Base-by-base conservation (phyloP, 2,797 vertebrate genomes). In the Myoxocephalus aenaeus region DNA sequence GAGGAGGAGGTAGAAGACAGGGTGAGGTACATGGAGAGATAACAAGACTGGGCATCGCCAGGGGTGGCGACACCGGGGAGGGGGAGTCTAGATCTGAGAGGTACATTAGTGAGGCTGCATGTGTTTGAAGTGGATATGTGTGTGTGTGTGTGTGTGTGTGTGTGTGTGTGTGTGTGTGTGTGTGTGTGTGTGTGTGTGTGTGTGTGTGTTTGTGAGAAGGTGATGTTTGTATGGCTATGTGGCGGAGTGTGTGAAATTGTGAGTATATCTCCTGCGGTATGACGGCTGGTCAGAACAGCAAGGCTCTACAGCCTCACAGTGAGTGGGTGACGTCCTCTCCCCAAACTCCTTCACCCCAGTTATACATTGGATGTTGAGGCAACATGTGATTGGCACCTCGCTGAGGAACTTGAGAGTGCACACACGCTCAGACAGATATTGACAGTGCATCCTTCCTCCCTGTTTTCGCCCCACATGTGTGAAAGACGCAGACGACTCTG, bases 31-130 rank as follows among this genome's bases (percentile, higher is more conserved):
- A 86, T 14, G 22, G 44, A 70, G 61, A 73, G 81, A 87, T 86
- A 90, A 92, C 81, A 83, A 87, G 86, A 73, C 77, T 57, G 83
- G 87, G 73, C 79, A 89, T 77, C 14, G 22, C 78, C 80, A 42
- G 64, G 32, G 86, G 73, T 69, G 70, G 71, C 6, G 14, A 64
- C 68, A 65, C 44, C 36, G 17, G 64, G 76, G 70, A 61, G 46
- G 15, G 50, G 62, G 67, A n/a, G 81, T 44, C 54, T 32, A 53
- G 70, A 80, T 91, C 73, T 85, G 75, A 87, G 77, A 74, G 81
- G 29, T 50, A 68, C 67, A 74, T 81, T 79, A 67, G 70, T 75
- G 10, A 65, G 71, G 56, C 64, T 74, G 38, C 1, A 25, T 42
- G 82, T 71, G 71, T 84, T 89, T 83, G 75, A 89, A 88, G 80